Conservation (phyloP, 1,140 invertebrate genomes). For the Drosophila sp. region DNA sequence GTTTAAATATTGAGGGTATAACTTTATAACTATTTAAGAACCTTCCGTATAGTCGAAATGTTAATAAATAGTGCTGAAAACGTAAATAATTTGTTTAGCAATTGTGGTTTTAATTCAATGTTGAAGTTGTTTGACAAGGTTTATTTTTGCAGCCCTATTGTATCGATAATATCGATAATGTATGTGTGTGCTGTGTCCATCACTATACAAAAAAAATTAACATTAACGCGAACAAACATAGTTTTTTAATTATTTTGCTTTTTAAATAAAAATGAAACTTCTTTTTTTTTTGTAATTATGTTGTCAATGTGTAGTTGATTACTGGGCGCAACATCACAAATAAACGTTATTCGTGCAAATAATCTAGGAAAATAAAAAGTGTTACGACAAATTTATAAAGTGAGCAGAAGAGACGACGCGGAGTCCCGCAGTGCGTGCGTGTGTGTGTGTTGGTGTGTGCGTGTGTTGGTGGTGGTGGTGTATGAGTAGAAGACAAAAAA, state of each 20-base stretch:
- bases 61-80: not conserved
- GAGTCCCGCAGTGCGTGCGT: slow-evolving; percentile 9
- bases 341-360: slow-evolving; percentile 19
- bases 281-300: slow-evolving; percentile 43
- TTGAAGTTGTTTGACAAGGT: not conserved
- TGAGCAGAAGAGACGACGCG: slow-evolving; percentile 8
- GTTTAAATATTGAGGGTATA: not conserved
- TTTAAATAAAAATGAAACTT: slow-evolving; percentile 44
- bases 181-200: slow-evolving; percentile 7
- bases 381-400: slow-evolving; percentile 9
- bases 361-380: not conserved
- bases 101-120: not conserved
- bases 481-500: slow-evolving; percentile 14
- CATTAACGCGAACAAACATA: slow-evolving; percentile 27
- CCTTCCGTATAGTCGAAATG: not conserved
- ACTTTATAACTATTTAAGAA: not conserved
- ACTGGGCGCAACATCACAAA: not conserved
- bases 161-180: slow-evolving; percentile 7
- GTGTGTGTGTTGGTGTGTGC: slow-evolving; percentile 21
- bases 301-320: slow-evolving; percentile 39
- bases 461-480: slow-evolving; percentile 46
- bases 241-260: slow-evolving; percentile 48
- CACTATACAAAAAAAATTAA: not conserved
- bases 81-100: not conserved
- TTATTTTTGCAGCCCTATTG: slow-evolving; percentile 16